Evolutionary conservation across 1,140 invertebrate species (phyloP).

Genomic region (Drosophila lacertosa): DNA sequence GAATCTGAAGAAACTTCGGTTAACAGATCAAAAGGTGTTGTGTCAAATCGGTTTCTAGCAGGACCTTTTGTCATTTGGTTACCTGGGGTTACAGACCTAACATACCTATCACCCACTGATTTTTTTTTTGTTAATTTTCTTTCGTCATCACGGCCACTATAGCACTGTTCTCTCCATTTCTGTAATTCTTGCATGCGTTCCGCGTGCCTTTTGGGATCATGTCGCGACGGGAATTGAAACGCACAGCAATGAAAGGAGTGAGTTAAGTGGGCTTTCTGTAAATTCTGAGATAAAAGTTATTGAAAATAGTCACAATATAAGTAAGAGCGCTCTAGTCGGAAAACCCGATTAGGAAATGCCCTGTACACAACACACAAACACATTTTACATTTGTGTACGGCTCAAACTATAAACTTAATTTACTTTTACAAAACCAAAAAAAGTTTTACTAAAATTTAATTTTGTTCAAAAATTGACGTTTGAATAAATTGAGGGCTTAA

Average conservation of each 20-base stretch:
- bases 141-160: conserved; percentile 13
- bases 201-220: conserved; percentile 88
- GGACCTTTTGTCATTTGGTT: background rate
- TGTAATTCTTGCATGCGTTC: conserved; percentile 86
- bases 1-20: conserved; percentile 14
- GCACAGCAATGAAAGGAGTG: conserved; percentile 96
- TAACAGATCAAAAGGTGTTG: background rate
- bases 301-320: background rate
- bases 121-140: background rate
- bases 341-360: no score
- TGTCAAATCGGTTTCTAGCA: background rate
- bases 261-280: conserved; percentile 87
- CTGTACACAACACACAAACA: no score
- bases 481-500: no score
- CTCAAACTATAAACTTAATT: no score
- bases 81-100: background rate
- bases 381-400: no score
- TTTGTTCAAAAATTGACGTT: no score
- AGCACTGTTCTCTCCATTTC: conserved; percentile 77
- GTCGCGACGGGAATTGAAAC: conserved; percentile 91
- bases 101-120: background rate
- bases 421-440: no score
- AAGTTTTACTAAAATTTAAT: no score
- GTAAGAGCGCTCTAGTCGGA: no score
- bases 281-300: conserved; percentile 76